Percentiles rank a stretch among this genome's conserved stretches.
These are phyloP conservation scores for Drosophila subpulchrella DNA, from an alignment of 1,140 invertebrate genomes.

Conservation along the genomic window DNA sequence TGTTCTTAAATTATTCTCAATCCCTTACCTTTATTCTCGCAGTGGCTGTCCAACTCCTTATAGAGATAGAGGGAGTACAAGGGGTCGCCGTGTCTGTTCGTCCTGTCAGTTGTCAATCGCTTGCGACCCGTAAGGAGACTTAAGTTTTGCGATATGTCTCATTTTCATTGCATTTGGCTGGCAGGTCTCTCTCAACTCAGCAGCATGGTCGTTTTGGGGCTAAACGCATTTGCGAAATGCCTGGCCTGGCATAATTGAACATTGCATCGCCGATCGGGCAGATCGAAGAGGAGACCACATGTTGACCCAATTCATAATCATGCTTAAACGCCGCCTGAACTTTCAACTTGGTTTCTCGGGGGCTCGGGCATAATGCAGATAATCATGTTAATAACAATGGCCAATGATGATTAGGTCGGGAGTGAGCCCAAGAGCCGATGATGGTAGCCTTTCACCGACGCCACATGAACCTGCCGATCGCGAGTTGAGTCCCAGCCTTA, in stretches of 20 bases:
- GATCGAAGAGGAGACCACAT: slow-evolving; percentile 47
- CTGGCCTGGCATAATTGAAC: slow-evolving; percentile 61
- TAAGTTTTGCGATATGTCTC: slow-evolving; percentile 79
- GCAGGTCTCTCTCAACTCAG: slow-evolving; percentile 44
- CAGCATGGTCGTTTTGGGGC: slow-evolving; percentile 30
- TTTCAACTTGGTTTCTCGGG: slow-evolving; percentile 76
- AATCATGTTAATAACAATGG: slow-evolving; percentile 83
- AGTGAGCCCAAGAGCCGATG: slow-evolving; percentile 56
- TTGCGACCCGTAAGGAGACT: slow-evolving; percentile 40
- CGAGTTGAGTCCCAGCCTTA: slow-evolving; percentile 40
- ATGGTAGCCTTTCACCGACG: slow-evolving; percentile 78
- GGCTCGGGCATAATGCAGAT: slow-evolving; percentile 75
- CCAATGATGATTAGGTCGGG: slow-evolving; percentile 78
- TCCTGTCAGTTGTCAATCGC: slow-evolving; percentile 80
- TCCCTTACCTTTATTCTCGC: not conserved
- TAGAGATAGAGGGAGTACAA: slow-evolving; percentile 29
- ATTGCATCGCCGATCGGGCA: slow-evolving; percentile 24
- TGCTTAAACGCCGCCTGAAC: slow-evolving; percentile 81
- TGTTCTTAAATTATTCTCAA: not conserved
- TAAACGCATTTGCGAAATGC: slow-evolving; percentile 61
- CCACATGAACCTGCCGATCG: slow-evolving; percentile 72
- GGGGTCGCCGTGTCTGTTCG: slow-evolving; percentile 26
- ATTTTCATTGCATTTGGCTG: slow-evolving; percentile 77
- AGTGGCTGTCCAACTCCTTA: slow-evolving; percentile 35
- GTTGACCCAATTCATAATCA: slow-evolving; percentile 83